These are phyloP conservation scores for Entomyzon cyanotis DNA, from an alignment of 2,113 vertebrate genomes.

Conservation along the genomic window DNA sequence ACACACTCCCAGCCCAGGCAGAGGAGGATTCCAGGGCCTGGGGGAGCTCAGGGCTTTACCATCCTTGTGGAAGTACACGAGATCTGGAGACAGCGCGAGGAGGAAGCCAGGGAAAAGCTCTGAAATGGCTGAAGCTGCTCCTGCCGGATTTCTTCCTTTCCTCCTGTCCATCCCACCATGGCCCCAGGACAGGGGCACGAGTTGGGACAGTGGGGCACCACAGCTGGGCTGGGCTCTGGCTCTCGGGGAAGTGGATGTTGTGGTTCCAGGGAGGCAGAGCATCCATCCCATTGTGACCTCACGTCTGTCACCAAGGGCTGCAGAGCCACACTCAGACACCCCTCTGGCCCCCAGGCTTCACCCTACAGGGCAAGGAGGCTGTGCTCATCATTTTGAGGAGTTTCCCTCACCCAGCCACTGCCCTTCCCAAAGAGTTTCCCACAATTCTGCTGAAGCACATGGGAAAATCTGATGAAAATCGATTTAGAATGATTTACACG, in stretches of 20 bases:
- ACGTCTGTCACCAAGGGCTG: neutral
- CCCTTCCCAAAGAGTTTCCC: rapidly evolving
- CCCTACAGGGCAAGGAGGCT: neutral
- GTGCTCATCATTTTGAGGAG: neutral
- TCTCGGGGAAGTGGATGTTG: no score
- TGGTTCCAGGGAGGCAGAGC: neutral
- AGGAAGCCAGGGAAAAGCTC: neutral
- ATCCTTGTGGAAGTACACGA: neutral
- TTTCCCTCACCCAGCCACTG: neutral
- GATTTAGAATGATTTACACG: rapidly evolving
- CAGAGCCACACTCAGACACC: neutral
- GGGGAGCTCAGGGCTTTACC: neutral
- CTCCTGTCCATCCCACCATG: neutral
- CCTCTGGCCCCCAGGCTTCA: neutral
- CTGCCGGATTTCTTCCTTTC: neutral
- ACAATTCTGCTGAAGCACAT: neutral
- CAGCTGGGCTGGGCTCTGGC: neutral
- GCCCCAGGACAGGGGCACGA: neutral
- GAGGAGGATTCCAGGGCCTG: neutral
- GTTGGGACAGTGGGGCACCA: neutral
- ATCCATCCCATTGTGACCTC: neutral
- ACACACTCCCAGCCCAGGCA: neutral
- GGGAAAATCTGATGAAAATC: rapidly evolving
- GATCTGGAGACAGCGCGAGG: rapidly evolving
- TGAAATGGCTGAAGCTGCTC: neutral